Conservation (phyloP, 2,113 vertebrate genomes). For the Mastomys coucha region DNA sequence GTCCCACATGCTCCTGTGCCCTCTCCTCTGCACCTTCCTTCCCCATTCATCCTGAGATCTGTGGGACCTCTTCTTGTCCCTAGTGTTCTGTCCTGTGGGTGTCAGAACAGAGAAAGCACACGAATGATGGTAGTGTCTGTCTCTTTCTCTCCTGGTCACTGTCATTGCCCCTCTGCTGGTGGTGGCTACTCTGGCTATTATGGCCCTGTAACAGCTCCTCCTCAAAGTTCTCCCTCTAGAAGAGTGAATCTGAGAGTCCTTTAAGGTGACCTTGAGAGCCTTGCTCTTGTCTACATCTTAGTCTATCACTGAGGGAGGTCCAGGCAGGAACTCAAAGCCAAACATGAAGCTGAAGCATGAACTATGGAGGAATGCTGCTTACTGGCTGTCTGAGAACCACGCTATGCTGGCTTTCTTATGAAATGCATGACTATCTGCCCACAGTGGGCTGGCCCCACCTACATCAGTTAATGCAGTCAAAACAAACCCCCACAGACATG, state of each 20-base stretch:
- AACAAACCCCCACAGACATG: not conserved
- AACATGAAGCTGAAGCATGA: not conserved
- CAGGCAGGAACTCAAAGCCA: not conserved
- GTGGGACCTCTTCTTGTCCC: not conserved
- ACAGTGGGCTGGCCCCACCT: not conserved
- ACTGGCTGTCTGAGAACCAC: not conserved
- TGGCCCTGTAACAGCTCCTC: not conserved
- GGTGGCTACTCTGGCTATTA: not conserved
- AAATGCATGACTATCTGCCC: not conserved
- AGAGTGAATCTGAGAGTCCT: not conserved
- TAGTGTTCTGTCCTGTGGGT: not conserved
- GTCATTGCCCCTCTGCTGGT: not conserved
- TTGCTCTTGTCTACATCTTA: not conserved
- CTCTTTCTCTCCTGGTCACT: not conserved
- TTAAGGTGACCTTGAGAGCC: not conserved
- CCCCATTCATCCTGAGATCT: not conserved
- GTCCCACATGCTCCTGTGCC: not conserved
- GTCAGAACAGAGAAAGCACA: not conserved
- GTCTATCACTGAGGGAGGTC: not conserved
- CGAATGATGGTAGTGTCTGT: not conserved
- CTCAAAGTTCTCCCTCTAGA: not conserved
- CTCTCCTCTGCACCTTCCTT: not conserved
- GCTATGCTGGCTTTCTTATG: not conserved
- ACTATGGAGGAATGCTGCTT: not conserved
- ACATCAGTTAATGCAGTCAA: not conserved